A percentile compares a stretch with the other conserved stretches of the same genome.
phyloP scores from a whole-genome alignment of 2,888 invertebrate species.

The Poecilobothrus nobilitatus region DNA sequence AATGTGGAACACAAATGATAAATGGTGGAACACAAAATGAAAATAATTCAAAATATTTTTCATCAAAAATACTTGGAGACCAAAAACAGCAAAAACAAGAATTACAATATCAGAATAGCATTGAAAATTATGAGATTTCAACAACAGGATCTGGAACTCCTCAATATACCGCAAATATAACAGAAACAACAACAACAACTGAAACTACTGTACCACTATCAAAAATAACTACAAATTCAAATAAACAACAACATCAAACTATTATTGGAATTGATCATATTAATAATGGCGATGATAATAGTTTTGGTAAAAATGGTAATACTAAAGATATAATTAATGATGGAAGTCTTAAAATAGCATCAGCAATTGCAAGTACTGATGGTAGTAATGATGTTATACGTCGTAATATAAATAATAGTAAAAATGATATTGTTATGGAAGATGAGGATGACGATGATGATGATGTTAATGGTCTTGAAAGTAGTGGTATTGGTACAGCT shows the following conservation, averaged over 20 bases:
- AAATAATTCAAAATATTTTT: neutral
- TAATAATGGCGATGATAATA: neutral
- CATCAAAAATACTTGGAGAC: neutral
- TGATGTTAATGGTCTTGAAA: slow-evolving; percentile 19
- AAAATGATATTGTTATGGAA: slow-evolving; percentile 10
- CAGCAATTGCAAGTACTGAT: neutral
- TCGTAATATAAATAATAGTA: neutral
- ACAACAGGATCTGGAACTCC: slow-evolving; percentile 18
- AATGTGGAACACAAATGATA: neutral
- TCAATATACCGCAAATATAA: neutral
- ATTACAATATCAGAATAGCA: slow-evolving; percentile 26
- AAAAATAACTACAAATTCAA: neutral
- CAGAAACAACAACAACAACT: neutral
- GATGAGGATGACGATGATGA: slow-evolving; percentile 26
- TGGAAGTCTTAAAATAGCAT: slow-evolving; percentile 18
- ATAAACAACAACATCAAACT: neutral
- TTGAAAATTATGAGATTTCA: slow-evolving; percentile 25
- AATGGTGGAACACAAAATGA: neutral
- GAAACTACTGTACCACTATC: neutral
- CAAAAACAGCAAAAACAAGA: neutral
- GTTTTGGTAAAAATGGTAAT: neutral
- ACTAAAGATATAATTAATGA: neutral
- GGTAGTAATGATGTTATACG: neutral
- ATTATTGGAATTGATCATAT: neutral
- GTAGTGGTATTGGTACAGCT: too few species aligned